Conservation (phyloP, 2,888 invertebrate genomes). For the Ophion obscuratus region DNA sequence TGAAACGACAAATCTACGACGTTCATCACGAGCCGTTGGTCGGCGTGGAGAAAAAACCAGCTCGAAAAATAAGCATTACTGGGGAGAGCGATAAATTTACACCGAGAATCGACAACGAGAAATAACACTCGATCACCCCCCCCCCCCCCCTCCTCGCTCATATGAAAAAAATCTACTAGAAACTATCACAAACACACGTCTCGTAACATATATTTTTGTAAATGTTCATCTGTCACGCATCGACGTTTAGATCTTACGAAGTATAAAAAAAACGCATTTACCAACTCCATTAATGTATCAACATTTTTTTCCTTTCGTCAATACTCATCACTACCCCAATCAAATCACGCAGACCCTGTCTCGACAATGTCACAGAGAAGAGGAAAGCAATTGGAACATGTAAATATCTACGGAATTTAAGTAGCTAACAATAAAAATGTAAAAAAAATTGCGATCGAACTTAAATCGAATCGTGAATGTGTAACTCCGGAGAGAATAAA, state of each 20-base stretch:
- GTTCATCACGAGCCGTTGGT: constrained; percentile 25
- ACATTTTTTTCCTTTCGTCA: constrained; percentile 43
- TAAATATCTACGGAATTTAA: constrained; percentile 3
- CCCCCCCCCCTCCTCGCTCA: not conserved
- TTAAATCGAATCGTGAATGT: constrained; percentile 65
- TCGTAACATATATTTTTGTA: constrained; percentile 78
- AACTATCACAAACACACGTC: constrained; percentile 60
- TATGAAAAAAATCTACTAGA: not conserved
- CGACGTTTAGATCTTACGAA: constrained; percentile 20
- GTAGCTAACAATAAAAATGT: not conserved
- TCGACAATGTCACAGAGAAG: constrained; percentile 59
- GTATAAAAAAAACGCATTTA: constrained; percentile 16
- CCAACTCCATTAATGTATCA: constrained; percentile 25
- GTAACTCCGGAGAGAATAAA: constrained; percentile 75
- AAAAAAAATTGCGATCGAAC: constrained; percentile 20
- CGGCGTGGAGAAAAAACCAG: constrained; percentile 39
- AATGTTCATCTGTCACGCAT: constrained; percentile 70
- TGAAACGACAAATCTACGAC: constrained; percentile 14
- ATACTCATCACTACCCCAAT: constrained; percentile 55
- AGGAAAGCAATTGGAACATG: constrained; percentile 61
- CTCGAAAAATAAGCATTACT: constrained; percentile 41
- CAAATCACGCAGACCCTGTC: constrained; percentile 44
- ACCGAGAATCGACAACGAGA: constrained; percentile 36
- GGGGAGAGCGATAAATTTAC: constrained; percentile 9
- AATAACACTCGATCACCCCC: constrained; percentile 1